Base-by-base conservation (phyloP, 2,797 vertebrate species). In the Ptychobarbus kaznakovi region DNA sequence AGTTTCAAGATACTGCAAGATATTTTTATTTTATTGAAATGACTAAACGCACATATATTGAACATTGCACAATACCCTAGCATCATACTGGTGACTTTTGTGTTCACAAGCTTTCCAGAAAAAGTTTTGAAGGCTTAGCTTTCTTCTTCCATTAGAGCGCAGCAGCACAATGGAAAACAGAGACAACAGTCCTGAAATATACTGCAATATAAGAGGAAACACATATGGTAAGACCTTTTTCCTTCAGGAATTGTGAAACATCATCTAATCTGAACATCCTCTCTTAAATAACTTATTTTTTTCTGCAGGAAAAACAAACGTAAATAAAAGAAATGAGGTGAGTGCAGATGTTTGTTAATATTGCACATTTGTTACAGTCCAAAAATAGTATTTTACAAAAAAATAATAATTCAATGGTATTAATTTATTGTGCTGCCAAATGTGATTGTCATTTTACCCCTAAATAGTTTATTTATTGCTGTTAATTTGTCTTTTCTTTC, bases 221-320 rank as follows among this genome's bases (percentile, higher is more conserved):
- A 73, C 20, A 63, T 38, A 75, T 46, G 28, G 69, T 74, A 74
- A 74, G 42, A 51, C 16, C 8, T 46, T 51, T 83, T 74, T 38
- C 9, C 73, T 20, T 1, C 20, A 38, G 16, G 3, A 42, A 58
- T 77, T 58, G 3, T 53, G 15, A 58, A 58, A 42, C 1, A 22
- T 10, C 53, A 77, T 42, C 20, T 58, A 7, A 58, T n/a, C 12
- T 58, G 5, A 58, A 40, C 53, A 16, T 25, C 3, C 38, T 61
- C 13, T 61, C 12, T 20, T 58, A 42, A 42, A 42, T 42, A 42
- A 10, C 42, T 40, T 44, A 7, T 63, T 0, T 44, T 20, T 74
- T 0, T 49, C 42, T 49, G 20, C 42, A 75, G 81, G 44, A 51
- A 22, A 49, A 49, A 18, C 20, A 10, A 83, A 83, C 9, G 13